Percentiles rank a stretch among this genome's conserved stretches.
These are phyloP conservation scores for Drosophila ficusphila DNA, from an alignment of 1,140 invertebrate species.

Conservation along the genomic window DNA sequence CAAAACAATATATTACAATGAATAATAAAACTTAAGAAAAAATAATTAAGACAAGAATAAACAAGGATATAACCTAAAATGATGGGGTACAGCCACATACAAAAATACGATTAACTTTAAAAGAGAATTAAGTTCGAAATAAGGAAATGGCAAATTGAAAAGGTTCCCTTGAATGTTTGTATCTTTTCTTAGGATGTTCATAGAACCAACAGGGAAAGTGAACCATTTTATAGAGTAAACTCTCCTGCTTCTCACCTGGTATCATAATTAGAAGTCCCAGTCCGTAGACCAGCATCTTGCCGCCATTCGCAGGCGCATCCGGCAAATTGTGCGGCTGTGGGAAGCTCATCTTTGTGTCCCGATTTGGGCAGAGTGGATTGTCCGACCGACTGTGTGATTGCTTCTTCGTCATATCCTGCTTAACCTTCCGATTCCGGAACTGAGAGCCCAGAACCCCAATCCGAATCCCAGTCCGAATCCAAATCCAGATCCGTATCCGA, in stretches of 20 bases:
- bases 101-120: too few relatives aligned
- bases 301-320: constrained; percentile 18
- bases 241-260: constrained; percentile 70
- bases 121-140: too few relatives aligned
- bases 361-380: constrained; percentile 12
- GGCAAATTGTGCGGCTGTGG: constrained; percentile 26
- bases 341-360: constrained; percentile 36
- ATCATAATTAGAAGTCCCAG: constrained; percentile 60
- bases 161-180: too few relatives aligned
- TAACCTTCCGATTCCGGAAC: not conserved
- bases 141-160: too few relatives aligned
- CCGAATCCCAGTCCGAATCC: too few relatives aligned
- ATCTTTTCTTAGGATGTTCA: too few relatives aligned
- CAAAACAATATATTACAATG: not conserved
- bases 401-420: constrained; percentile 4
- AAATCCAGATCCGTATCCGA: too few relatives aligned
- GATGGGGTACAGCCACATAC: too few relatives aligned
- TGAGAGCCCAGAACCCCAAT: too few relatives aligned
- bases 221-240: too few relatives aligned
- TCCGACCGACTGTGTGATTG: constrained; percentile 13
- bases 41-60: not conserved
- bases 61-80: too few relatives aligned
- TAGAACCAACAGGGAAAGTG: too few relatives aligned
- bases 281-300: constrained; percentile 55
- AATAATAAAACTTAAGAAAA: not conserved